Evolutionary conservation across 2,888 invertebrate genomes (phyloP).

Genomic region (Allophyes oxyacanthae): DNA sequence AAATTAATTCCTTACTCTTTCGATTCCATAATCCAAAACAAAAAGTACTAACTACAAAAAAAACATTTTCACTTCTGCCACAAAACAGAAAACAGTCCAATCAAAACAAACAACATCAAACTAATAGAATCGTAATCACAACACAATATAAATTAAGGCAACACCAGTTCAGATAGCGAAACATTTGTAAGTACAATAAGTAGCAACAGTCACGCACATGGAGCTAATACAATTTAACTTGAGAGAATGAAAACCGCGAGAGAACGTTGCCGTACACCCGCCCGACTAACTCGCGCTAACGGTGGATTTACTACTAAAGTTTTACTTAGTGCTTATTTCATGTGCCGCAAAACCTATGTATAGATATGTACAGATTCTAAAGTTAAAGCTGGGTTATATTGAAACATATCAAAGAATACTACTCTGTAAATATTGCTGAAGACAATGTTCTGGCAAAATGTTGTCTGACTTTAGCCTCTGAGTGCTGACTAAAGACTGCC

Average conservation of each 20-base stretch:
- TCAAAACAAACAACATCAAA: constrained; percentile 9
- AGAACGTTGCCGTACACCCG: constrained; percentile 40
- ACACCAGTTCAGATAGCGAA: constrained; percentile 48
- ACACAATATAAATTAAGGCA: constrained; percentile 52
- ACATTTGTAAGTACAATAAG: constrained; percentile 51
- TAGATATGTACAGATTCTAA: constrained; percentile 27
- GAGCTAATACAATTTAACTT: constrained; percentile 69
- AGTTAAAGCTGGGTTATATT: constrained; percentile 19
- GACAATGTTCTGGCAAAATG: no score
- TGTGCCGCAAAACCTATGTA: constrained; percentile 36
- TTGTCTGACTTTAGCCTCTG: no score
- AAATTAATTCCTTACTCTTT: no score
- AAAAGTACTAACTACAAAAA: no score
- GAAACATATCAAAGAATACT: no score
- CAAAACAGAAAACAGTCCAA: not conserved
- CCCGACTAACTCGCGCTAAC: constrained; percentile 54
- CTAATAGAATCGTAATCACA: constrained; percentile 48
- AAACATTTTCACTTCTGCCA: not conserved
- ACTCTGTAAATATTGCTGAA: no score
- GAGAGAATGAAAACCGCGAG: constrained; percentile 55
- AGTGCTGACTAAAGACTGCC: no score
- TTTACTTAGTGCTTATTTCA: constrained; percentile 52
- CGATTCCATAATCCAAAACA: no score
- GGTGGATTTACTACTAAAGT: constrained; percentile 56
- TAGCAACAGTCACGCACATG: constrained; percentile 58